These are phyloP conservation scores for Indri indri DNA, from an alignment of 2,113 vertebrate species.

Conservation along the genomic window DNA sequence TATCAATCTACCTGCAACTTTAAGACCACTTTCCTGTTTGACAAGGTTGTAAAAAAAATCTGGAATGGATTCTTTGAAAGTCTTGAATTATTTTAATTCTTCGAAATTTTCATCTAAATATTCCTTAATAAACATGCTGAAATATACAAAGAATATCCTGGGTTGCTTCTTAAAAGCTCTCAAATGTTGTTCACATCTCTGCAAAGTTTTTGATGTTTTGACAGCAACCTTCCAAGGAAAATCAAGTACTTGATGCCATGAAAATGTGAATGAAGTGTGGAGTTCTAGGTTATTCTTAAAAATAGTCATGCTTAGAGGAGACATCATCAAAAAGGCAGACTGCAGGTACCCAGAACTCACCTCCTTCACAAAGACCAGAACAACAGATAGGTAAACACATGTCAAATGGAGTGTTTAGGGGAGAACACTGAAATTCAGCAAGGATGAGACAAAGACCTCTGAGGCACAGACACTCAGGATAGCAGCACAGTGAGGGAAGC, in stretches of 20 bases:
- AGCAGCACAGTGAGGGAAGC: background rate
- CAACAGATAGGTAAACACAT: background rate
- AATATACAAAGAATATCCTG: background rate
- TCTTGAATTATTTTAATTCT: background rate
- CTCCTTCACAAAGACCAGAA: background rate
- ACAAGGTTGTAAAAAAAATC: background rate
- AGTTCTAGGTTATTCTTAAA: background rate
- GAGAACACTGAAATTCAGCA: background rate
- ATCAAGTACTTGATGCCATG: background rate
- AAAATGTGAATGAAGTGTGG: background rate
- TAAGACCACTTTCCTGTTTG: background rate
- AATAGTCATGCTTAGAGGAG: background rate
- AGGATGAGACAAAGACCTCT: background rate
- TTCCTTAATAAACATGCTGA: slow-evolving; percentile 5
- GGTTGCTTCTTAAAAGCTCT: background rate
- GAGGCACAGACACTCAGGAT: background rate
- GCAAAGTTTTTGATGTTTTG: background rate
- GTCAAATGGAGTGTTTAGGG: background rate
- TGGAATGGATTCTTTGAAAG: background rate
- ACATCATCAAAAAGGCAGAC: background rate
- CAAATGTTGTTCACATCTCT: background rate
- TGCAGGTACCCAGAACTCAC: no score
- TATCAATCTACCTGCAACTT: background rate
- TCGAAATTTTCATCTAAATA: background rate
- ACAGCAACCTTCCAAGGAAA: background rate